Percentiles rank a stretch among this genome's conserved stretches.
These are phyloP conservation scores for Anaspis maculata DNA, from an alignment of 2,888 invertebrate genomes.

Conservation along the genomic window DNA sequence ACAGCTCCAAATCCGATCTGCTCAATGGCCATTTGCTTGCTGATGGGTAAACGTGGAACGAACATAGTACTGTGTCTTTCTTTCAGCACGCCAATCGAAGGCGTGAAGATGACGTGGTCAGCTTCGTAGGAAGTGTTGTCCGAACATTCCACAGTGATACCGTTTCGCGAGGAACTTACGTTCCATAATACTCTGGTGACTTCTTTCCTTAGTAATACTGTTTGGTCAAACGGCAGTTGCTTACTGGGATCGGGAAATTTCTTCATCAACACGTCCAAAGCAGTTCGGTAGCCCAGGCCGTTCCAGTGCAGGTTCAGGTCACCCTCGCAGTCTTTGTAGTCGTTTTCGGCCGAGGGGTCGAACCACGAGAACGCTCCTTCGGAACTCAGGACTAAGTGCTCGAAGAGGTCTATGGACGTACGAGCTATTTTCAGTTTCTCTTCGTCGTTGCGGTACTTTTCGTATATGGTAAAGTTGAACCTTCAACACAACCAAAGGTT, in stretches of 20 bases:
- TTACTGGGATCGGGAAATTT: constrained; percentile 22
- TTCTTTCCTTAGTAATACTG: constrained; percentile 22
- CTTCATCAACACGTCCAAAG: constrained; percentile 54
- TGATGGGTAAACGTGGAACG: constrained; percentile 17
- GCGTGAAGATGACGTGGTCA: constrained; percentile 55
- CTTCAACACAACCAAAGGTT: too few relatives aligned
- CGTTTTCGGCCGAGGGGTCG: constrained; percentile 56
- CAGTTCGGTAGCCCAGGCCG: constrained; percentile 55
- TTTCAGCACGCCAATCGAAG: constrained; percentile 27
- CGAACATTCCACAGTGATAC: constrained; percentile 34
- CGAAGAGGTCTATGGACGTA: constrained; percentile 16
- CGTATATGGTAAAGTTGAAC: constrained; percentile 14
- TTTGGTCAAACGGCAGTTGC: constrained; percentile 23
- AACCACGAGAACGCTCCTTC: constrained; percentile 52
- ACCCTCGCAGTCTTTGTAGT: constrained; percentile 61
- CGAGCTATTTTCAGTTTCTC: constrained; percentile 16
- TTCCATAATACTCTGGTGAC: constrained; percentile 20
- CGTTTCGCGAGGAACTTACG: constrained; percentile 1
- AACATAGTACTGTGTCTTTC: constrained; percentile 18
- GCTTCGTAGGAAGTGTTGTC: constrained; percentile 46
- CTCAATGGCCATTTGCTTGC: constrained; percentile 21
- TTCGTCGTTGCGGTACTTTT: constrained; percentile 13
- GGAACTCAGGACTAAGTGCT: constrained; percentile 17
- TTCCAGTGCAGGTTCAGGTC: constrained; percentile 65
- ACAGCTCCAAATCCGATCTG: constrained; percentile 23